Evolutionary conservation across 1,140 invertebrate species (phyloP).

Genomic region (Muscidifurax raptorellus): DNA sequence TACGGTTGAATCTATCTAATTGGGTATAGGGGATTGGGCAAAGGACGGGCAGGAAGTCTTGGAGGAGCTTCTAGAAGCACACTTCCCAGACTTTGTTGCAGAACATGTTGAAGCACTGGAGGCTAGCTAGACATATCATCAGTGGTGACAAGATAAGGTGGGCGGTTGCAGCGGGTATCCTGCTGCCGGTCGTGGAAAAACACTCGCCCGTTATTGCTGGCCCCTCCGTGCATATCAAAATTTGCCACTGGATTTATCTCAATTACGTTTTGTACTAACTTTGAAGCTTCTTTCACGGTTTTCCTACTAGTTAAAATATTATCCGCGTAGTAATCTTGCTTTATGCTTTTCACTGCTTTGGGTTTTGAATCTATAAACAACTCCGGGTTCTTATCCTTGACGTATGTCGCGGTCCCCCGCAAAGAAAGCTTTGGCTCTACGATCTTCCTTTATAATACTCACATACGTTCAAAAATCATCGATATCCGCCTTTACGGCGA

Average conservation of each 20-base stretch:
- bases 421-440: constrained; percentile 10
- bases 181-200: no score
- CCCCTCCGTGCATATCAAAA: constrained; percentile 20
- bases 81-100: no score
- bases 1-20: no score
- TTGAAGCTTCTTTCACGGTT: constrained; percentile 50
- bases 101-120: no score
- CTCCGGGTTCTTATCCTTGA: constrained; percentile 57
- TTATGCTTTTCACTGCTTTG: background rate
- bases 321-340: constrained; percentile 22
- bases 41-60: no score
- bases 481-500: constrained; percentile 16
- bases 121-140: no score
- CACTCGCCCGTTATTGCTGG: background rate
- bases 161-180: no score
- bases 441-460: constrained; percentile 10
- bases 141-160: no score
- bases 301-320: background rate
- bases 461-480: no score
- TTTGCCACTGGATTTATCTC: background rate
- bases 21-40: no score
- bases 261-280: constrained; percentile 48
- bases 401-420: constrained; percentile 54
- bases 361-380: background rate
- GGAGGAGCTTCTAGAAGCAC: no score